A percentile compares a stretch with the other conserved stretches of the same genome.
Evolutionary conservation across 2,797 vertebrate species (phyloP).

Genomic region (Thunnus albacares): DNA sequence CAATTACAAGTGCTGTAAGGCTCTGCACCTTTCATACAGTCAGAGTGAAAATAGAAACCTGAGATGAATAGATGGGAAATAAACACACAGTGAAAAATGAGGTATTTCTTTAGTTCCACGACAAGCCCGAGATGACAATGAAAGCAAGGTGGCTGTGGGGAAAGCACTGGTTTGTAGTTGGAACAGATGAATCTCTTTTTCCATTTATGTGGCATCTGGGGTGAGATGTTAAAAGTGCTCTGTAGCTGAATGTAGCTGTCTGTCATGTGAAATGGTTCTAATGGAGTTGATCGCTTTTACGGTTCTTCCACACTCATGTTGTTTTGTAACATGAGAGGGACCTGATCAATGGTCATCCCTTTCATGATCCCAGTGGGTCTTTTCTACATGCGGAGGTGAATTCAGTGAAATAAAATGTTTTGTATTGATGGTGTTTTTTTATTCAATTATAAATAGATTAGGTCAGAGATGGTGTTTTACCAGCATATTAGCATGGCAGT

Average conservation of each 20-base stretch:
- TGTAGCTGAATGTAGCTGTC: slow-evolving; percentile 26
- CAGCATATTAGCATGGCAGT: slow-evolving; percentile 48
- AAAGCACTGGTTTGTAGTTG: slow-evolving; percentile 40
- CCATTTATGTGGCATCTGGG: slow-evolving; percentile 26
- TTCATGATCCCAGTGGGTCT: slow-evolving; percentile 20
- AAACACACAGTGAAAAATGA: slow-evolving; percentile 45
- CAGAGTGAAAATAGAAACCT: slow-evolving; percentile 5
- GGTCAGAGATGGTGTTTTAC: slow-evolving; percentile 48
- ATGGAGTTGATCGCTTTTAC: slow-evolving; percentile 52
- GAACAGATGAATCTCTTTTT: slow-evolving; percentile 52
- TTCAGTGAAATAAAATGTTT: slow-evolving; percentile 39
- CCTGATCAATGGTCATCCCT: slow-evolving; percentile 43
- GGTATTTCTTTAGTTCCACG: slow-evolving; percentile 40
- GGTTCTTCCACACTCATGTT: slow-evolving; percentile 19
- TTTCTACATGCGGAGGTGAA: slow-evolving; percentile 28
- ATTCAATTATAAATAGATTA: slow-evolving; percentile 68
- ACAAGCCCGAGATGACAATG: slow-evolving; percentile 56
- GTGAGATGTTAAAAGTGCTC: slow-evolving; percentile 36
- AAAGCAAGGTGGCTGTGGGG: slow-evolving; percentile 38
- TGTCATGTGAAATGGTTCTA: slow-evolving; percentile 44
- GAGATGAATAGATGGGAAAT: slow-evolving; percentile 23
- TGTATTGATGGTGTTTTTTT: slow-evolving; percentile 58
- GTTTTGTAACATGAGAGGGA: slow-evolving; percentile 40
- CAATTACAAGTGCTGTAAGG: neutral
- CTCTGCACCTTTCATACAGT: slow-evolving; percentile 8